These are phyloP conservation scores for Argya squamiceps DNA, from an alignment of 2,797 vertebrate genomes.

Conservation along the genomic window DNA sequence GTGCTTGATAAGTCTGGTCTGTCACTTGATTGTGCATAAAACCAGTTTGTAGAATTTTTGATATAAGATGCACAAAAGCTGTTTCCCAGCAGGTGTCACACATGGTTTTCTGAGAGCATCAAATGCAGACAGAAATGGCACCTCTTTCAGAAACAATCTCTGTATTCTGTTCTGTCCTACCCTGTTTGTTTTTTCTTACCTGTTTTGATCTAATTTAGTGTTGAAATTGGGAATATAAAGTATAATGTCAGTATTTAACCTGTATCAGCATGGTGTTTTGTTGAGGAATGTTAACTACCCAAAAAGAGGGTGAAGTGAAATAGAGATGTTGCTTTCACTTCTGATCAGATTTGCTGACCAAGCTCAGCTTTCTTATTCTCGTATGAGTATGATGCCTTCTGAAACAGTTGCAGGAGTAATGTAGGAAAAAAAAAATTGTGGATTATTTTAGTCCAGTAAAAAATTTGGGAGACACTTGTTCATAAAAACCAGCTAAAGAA, in stretches of 20 bases:
- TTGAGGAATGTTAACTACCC: not conserved
- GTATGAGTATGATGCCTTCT: not conserved
- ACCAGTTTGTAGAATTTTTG: not conserved
- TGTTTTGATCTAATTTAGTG: not conserved
- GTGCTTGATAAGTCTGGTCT: not conserved
- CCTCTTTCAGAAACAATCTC: not conserved
- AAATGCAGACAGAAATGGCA: not conserved
- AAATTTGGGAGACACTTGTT: not conserved
- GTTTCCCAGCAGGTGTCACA: slow-evolving; percentile 72
- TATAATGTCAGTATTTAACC: not conserved
- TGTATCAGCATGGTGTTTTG: not conserved
- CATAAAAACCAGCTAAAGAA: not conserved
- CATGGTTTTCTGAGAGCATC: not conserved
- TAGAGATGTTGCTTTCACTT: not conserved
- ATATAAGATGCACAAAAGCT: not conserved
- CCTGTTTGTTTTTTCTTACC: not conserved
- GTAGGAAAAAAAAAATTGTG: not conserved
- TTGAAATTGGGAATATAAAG: not conserved
- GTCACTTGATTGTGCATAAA: not conserved
- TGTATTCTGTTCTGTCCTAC: not conserved
- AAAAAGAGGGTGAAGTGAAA: not conserved
- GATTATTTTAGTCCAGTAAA: not conserved
- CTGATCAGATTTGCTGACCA: not conserved
- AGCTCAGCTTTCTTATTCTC: not conserved
- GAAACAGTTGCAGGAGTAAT: not conserved